These are phyloP conservation scores for Protaetia brevitarsis DNA, from an alignment of 1,140 invertebrate genomes.

Conservation along the genomic window DNA sequence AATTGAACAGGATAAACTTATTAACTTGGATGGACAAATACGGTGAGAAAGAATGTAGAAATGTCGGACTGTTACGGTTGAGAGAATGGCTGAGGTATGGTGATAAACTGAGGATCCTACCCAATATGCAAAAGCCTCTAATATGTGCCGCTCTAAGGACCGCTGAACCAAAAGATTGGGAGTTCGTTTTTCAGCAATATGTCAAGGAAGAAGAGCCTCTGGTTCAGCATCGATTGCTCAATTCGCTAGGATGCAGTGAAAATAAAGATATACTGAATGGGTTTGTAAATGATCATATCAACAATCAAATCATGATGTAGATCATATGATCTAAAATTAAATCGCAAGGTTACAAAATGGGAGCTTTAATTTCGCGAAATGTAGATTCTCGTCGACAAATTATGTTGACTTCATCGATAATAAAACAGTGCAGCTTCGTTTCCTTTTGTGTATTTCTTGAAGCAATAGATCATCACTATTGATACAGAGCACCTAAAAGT, in stretches of 20 bases:
- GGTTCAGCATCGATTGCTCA: background rate
- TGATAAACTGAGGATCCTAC: background rate
- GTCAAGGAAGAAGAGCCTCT: background rate
- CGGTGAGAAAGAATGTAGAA: background rate
- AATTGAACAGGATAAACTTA: background rate
- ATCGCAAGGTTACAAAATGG: too few relatives aligned
- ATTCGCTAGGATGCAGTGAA: slow-evolving; percentile 21
- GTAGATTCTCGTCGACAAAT: too few relatives aligned
- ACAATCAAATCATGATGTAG: too few relatives aligned
- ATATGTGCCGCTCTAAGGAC: slow-evolving; percentile 2
- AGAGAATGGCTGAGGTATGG: background rate
- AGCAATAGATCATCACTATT: too few relatives aligned
- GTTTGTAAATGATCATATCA: background rate
- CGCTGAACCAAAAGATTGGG: slow-evolving; percentile 4
- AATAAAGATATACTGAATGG: slow-evolving; percentile 1
- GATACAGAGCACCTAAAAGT: too few relatives aligned
- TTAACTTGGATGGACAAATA: background rate
- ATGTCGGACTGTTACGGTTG: background rate
- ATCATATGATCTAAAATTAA: background rate
- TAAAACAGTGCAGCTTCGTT: too few relatives aligned
- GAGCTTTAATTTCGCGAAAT: too few relatives aligned
- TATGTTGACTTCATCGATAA: too few relatives aligned
- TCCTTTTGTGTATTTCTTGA: too few relatives aligned
- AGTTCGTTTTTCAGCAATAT: slow-evolving; percentile 19
- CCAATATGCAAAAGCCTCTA: background rate